Conservation (phyloP, 2,113 vertebrate genomes). For the Podarcis muralis region DNA sequence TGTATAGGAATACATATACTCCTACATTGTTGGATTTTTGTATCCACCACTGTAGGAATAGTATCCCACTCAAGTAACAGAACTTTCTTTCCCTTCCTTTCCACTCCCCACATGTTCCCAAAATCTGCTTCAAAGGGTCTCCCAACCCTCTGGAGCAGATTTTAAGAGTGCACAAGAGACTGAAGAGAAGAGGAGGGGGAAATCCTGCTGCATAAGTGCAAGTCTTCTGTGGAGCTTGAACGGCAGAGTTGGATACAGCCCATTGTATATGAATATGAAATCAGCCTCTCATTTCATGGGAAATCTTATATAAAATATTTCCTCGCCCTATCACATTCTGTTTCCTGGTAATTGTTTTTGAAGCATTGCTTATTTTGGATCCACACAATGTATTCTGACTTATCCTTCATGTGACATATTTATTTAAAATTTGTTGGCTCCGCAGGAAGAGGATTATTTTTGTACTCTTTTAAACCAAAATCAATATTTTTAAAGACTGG, state of each 20-base stretch:
- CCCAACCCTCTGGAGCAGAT: no score
- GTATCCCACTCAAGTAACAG: no score
- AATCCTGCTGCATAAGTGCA: no score
- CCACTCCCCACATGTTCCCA: no score
- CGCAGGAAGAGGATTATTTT: background rate
- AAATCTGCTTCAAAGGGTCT: no score
- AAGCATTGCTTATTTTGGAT: background rate
- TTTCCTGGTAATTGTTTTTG: background rate
- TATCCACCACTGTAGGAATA: no score
- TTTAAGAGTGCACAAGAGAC: no score
- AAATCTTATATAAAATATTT: background rate
- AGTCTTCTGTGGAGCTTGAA: background rate
- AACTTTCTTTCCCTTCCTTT: no score
- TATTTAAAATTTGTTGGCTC: background rate
- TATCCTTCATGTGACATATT: background rate
- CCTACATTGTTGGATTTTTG: no score
- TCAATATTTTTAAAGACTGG: background rate
- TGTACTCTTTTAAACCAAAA: conserved; percentile 2
- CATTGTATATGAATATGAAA: background rate
- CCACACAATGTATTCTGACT: background rate
- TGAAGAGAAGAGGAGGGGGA: no score
- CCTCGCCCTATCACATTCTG: background rate
- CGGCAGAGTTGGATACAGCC: no score
- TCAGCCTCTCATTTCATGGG: background rate
- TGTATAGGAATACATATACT: no score